These are phyloP conservation scores for Acropora tenuis DNA, from an alignment of 64 coral and sea anemone genomes.

Conservation along the genomic window DNA sequence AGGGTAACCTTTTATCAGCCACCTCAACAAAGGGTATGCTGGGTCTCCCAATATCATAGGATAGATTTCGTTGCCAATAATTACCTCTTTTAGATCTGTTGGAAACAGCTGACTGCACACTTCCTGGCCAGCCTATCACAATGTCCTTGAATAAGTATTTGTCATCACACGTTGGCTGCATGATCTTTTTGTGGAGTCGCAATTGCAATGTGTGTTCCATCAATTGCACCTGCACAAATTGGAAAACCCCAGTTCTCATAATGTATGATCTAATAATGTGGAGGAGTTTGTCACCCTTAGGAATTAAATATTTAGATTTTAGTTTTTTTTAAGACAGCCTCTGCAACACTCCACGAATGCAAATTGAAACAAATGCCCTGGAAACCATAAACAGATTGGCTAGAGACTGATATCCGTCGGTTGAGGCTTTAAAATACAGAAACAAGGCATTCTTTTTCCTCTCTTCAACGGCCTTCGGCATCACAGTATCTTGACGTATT, in stretches of 20 bases:
- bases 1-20: conserved; percentile 41
- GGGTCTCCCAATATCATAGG: neutral
- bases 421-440: conserved; percentile 30
- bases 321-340: conserved; percentile 9
- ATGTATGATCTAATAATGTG: conserved; percentile 23
- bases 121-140: conserved; percentile 41
- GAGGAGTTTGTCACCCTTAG: conserved; percentile 32
- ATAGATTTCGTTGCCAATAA: neutral
- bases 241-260: too few species aligned
- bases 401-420: conserved; percentile 28
- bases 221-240: neutral
- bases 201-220: too few species aligned
- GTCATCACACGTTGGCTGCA: neutral
- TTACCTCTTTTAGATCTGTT: neutral
- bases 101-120: neutral
- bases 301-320: conserved; percentile 1
- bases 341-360: conserved; percentile 7
- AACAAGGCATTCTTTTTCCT: conserved; percentile 2
- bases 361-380: conserved; percentile 11
- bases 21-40: neutral
- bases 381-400: conserved; percentile 43
- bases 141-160: conserved; percentile 1
- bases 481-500: conserved; percentile 19
- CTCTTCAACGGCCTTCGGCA: conserved; percentile 20
- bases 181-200: too few species aligned